Evolutionary conservation across 2,113 vertebrate genomes (phyloP), one percentile per base, ranked within the genome.

Genomic region (Triplophysa tibetana): DNA sequence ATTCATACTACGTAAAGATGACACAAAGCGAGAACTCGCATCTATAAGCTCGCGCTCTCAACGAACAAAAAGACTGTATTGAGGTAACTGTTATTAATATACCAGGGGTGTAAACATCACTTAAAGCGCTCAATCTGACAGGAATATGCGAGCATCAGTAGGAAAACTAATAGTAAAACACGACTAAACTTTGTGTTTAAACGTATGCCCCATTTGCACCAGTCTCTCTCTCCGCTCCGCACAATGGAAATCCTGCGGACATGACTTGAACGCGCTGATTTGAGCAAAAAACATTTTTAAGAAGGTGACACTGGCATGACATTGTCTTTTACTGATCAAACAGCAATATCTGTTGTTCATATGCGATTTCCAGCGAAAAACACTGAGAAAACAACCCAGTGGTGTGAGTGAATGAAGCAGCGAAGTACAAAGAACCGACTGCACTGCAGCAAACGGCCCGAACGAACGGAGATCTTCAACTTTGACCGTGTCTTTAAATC

Each of bases 361-460:
- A 45, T 38, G 1, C 33, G 26, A n/a, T 21, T 14, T 61, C 21
- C n/a, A 45, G n/a, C 9, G 54, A 23, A 64, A 26, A 7, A 50
- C 19, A 11, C 24, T 33, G 52, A 41, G 23, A 70, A 78, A 72
- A 73, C 50, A 75, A 89, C 83, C 78, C 79, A 77, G 12, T 17
- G 19, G 79, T 16, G 33, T 54, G 72, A 65, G 84, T 88, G 88
- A 89, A 91, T 88, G 90, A 89, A 85, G n/a, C 82, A 13, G 80
- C 54, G 19, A 58, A 75, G 58, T 63, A 91, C 88, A 90, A 89
- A 92, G 88, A 88, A 75, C 63, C 75, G 78, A 65, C 65, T 85
- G 85, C 89, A 88, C 75, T 87, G 90, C 89, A 89, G 90, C 84
- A 80, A 76, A 82, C 63, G 60, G 2, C 6, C 16, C 26, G 1